These are phyloP conservation scores for Mesembrinibis cayennensis DNA, from an alignment of 2,113 vertebrate species.

Conservation along the genomic window DNA sequence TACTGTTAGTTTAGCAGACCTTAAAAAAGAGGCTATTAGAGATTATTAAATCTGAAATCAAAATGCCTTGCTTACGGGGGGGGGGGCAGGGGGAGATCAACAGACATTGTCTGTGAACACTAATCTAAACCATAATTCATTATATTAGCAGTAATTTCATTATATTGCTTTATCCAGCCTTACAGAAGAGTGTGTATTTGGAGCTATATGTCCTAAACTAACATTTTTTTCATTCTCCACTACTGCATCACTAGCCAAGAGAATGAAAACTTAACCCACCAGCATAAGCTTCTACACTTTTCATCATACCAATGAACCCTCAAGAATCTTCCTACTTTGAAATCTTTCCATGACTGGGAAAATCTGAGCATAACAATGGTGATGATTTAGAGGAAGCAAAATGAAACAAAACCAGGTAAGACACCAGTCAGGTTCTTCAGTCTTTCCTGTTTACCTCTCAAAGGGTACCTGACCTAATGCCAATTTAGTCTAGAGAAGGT, in stretches of 20 bases:
- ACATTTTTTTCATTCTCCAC: not conserved
- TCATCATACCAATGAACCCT: not conserved
- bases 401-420: not conserved
- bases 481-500: not conserved
- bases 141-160: not conserved
- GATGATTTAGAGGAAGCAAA: not conserved
- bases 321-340: not conserved
- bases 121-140: constrained; percentile 8
- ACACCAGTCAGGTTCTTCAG: not conserved
- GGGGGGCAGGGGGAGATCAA: not conserved
- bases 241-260: not conserved
- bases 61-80: not conserved
- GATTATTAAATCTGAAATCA: constrained; percentile 20
- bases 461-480: not conserved
- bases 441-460: not conserved
- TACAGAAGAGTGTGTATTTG: constrained; percentile 1
- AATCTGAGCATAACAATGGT: not conserved
- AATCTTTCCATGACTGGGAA: not conserved
- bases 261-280: not conserved
- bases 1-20: constrained; percentile 18
- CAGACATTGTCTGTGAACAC: not conserved
- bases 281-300: not conserved
- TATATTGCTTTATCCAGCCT: not conserved
- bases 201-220: not conserved
- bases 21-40: constrained; percentile 17